Conservation (phyloP, 2,113 vertebrate genomes). For the Actinemys pallida region DNA sequence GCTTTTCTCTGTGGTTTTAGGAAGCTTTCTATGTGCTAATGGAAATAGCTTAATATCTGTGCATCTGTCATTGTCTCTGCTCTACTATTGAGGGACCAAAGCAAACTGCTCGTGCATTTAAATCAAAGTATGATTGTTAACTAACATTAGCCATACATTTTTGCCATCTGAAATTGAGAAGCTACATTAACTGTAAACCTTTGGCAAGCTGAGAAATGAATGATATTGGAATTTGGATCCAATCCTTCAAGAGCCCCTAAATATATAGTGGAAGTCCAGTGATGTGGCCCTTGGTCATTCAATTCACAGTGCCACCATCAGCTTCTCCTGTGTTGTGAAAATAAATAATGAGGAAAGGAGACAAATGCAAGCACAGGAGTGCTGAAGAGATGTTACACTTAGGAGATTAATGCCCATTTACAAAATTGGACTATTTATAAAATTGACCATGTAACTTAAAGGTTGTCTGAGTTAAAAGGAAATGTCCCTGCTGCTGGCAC, state of each 20-base stretch:
- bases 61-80: constrained; percentile 9
- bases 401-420: constrained; percentile 64
- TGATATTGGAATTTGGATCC: constrained; percentile 14
- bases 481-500: constrained; percentile 31
- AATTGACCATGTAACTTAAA: constrained; percentile 60
- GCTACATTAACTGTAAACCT: not conserved
- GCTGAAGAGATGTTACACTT: constrained; percentile 15
- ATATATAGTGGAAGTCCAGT: not conserved
- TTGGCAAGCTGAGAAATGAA: constrained; percentile 18
- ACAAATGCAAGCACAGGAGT: rapidly evolving
- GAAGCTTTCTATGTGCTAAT: not conserved
- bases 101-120: constrained; percentile 26
- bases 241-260: not conserved
- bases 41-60: not conserved
- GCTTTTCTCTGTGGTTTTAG: not conserved
- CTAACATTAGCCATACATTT: not conserved
- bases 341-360: not conserved
- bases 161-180: constrained; percentile 14
- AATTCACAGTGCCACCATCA: not conserved
- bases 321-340: not conserved
- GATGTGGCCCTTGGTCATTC: not conserved
- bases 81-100: constrained; percentile 39
- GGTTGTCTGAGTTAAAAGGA: constrained; percentile 44
- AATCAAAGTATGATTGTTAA: constrained; percentile 59
- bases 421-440: constrained; percentile 62